Evolutionary conservation across 2,888 invertebrate species (phyloP).

Genomic region (Petrolisthes manimaculis): DNA sequence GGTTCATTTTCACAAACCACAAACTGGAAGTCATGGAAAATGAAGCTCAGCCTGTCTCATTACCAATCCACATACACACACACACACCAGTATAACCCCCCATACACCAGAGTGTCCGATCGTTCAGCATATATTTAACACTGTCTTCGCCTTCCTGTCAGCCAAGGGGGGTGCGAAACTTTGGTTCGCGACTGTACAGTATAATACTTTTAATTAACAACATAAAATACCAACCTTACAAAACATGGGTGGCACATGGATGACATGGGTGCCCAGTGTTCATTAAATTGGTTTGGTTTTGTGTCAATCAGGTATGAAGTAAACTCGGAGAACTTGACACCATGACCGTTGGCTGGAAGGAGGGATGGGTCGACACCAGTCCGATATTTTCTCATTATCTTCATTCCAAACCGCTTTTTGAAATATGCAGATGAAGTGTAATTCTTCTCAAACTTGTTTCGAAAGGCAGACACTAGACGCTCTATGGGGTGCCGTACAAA

Average conservation of each 20-base stretch:
- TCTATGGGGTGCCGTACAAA: constrained; percentile 93
- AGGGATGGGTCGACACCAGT: constrained; percentile 70
- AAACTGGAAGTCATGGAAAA: too few relatives aligned
- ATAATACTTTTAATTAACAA: too few relatives aligned
- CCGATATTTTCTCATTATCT: constrained; percentile 80
- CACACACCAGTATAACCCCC: too few relatives aligned
- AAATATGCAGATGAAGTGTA: constrained; percentile 68
- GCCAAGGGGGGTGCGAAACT: too few relatives aligned
- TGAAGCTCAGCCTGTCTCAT: too few relatives aligned
- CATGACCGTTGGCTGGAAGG: constrained; percentile 78
- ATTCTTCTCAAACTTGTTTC: constrained; percentile 81
- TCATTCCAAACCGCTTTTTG: constrained; percentile 74
- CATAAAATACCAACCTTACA: constrained; percentile 77
- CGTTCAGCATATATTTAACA: too few relatives aligned
- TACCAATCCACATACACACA: too few relatives aligned
- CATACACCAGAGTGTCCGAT: too few relatives aligned
- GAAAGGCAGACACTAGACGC: constrained; percentile 87
- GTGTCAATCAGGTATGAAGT: constrained; percentile 80
- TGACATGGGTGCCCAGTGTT: constrained; percentile 89
- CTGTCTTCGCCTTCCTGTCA: too few relatives aligned
- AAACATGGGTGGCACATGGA: constrained; percentile 88
- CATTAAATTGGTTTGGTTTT: constrained; percentile 77
- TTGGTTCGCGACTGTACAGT: too few relatives aligned
- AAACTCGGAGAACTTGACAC: constrained; percentile 90
- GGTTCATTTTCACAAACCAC: too few relatives aligned